Evolutionary conservation across 2,888 invertebrate genomes (phyloP).

Genomic region (Oscheius sp.): DNA sequence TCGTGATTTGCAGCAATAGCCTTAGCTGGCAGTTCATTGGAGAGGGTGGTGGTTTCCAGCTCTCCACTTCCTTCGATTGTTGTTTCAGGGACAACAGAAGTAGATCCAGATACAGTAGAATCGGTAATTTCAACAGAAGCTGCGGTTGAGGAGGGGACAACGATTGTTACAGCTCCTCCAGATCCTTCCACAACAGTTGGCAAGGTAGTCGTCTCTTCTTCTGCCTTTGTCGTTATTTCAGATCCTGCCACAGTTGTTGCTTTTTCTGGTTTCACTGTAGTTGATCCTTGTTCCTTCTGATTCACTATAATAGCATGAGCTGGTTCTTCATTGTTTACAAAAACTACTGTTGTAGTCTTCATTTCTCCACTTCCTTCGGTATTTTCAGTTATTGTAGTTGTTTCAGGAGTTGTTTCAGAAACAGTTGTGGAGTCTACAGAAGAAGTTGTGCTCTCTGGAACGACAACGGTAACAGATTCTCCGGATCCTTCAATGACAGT

Average conservation of each 20-base stretch:
- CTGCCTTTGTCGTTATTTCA: not conserved
- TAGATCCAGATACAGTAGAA: not conserved
- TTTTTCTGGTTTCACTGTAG: not conserved
- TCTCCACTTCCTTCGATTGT: conserved; percentile 1
- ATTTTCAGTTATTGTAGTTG: not conserved
- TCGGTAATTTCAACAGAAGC: not conserved
- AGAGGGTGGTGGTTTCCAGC: not conserved
- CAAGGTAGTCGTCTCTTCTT: not conserved
- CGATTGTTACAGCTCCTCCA: not conserved
- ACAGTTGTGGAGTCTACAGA: conserved; percentile 10
- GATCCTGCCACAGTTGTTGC: not conserved
- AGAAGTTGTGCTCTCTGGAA: conserved; percentile 22
- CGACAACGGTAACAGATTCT: conserved; percentile 15
- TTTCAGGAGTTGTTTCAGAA: conserved; percentile 23
- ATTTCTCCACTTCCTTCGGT: not conserved
- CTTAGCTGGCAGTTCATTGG: not conserved
- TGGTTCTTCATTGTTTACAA: not conserved
- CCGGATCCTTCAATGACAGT: conserved; percentile 6
- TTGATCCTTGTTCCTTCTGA: not conserved
- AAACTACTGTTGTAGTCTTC: not conserved
- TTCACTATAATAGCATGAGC: conserved; percentile 27
- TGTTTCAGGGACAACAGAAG: no score
- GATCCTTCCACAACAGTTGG: conserved; percentile 5
- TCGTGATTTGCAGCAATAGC: conserved; percentile 18
- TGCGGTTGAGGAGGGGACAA: not conserved